Conservation (phyloP, 2,797 vertebrate genomes). For the Phalanger gymnotis region DNA sequence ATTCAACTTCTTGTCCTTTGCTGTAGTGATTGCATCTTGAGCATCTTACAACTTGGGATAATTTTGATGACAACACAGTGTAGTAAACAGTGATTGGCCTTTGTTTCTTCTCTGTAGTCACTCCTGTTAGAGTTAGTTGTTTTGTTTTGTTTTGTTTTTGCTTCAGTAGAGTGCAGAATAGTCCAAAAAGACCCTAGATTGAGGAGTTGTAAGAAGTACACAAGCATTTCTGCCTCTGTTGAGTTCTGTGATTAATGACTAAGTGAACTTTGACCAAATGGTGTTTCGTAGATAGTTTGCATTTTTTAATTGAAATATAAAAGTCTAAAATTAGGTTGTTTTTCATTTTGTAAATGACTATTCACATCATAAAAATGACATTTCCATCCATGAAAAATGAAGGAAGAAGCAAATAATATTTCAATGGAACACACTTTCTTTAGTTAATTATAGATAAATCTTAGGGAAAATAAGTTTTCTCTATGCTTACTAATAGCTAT, state of each 20-base stretch:
- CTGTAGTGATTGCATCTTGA: background rate
- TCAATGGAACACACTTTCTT: slow-evolving; percentile 44
- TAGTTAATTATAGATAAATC: slow-evolving; percentile 49
- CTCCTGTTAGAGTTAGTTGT: slow-evolving; percentile 27
- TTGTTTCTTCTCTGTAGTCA: background rate
- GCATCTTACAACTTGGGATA: slow-evolving; percentile 42
- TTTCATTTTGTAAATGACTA: slow-evolving; percentile 9
- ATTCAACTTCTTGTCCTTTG: slow-evolving; percentile 9
- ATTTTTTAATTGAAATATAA: background rate
- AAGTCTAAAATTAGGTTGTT: background rate
- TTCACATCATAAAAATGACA: slow-evolving; percentile 44
- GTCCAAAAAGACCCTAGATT: slow-evolving; percentile 33
- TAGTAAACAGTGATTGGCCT: slow-evolving; percentile 32
- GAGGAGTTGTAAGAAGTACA: slow-evolving; percentile 51
- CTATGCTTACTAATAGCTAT: slow-evolving; percentile 39
- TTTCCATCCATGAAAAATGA: slow-evolving; percentile 7
- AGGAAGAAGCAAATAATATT: slow-evolving; percentile 33
- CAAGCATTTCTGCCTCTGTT: slow-evolving; percentile 42
- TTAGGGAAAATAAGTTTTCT: slow-evolving; percentile 38
- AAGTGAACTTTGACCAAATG: slow-evolving; percentile 22
- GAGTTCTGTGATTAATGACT: slow-evolving; percentile 34
- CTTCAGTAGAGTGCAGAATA: slow-evolving; percentile 5
- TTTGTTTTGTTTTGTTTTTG: slow-evolving; percentile 46
- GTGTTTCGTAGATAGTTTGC: slow-evolving; percentile 58
- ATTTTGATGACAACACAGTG: slow-evolving; percentile 56